Percentiles rank a stretch among this genome's conserved stretches.
Conservation (phyloP, 2,888 invertebrate genomes). For the Xanthorhoe designata region DNA sequence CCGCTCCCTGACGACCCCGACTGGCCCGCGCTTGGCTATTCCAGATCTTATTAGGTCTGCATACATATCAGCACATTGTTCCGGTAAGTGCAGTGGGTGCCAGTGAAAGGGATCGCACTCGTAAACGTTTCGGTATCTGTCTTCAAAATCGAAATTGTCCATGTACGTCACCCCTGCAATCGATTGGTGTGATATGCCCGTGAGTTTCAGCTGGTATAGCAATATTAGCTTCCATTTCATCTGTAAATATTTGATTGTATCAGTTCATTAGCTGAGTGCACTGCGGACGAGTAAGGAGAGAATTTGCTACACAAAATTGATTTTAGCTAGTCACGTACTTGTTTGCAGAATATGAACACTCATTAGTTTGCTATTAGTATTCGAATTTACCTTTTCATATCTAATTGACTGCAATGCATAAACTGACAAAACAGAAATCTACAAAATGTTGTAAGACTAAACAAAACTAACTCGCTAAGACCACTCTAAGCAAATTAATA, state of each 20-base stretch:
- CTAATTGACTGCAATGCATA: neutral
- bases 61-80: constrained; percentile 65
- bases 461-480: too few species aligned
- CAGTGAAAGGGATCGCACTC: constrained; percentile 76
- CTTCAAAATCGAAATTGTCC: constrained; percentile 71
- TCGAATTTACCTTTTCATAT: neutral
- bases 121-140: constrained; percentile 63
- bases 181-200: constrained; percentile 51
- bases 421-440: neutral
- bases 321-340: neutral
- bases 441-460: too few species aligned
- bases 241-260: constrained; percentile 43
- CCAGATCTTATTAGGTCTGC: constrained; percentile 61
- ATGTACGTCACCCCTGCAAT: constrained; percentile 73
- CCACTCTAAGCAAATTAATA: too few species aligned
- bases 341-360: neutral
- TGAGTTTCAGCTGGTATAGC: constrained; percentile 38
- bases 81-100: constrained; percentile 75
- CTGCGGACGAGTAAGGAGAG: neutral
- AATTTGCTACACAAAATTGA: neutral
- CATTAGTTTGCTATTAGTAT: neutral
- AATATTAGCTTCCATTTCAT: constrained; percentile 41
- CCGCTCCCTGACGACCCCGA: constrained; percentile 51
- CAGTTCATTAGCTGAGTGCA: constrained; percentile 8
- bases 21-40: constrained; percentile 48